Percentiles rank a stretch among this genome's conserved stretches.
phyloP scores from a whole-genome alignment of 2,113 vertebrate genomes.

The Lagenorhynchus albirostris region DNA sequence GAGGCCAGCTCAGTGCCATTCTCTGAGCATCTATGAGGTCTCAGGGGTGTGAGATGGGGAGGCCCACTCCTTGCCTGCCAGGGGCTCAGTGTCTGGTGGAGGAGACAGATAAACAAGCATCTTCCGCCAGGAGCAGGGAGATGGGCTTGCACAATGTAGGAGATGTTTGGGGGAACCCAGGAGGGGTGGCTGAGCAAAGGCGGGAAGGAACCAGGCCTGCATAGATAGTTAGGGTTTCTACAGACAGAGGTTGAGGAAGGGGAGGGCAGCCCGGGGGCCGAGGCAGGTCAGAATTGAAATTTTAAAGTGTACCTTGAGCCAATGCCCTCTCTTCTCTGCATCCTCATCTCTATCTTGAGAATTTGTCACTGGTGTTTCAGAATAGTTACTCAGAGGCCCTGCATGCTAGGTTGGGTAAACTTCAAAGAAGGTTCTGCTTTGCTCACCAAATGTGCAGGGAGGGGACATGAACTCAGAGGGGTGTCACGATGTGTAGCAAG shows the following conservation, averaged over 20 bases:
- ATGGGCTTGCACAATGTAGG: background rate
- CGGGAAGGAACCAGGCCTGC: background rate
- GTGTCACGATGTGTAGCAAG: background rate
- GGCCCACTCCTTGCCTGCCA: background rate
- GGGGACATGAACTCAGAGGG: background rate
- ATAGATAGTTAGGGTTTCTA: background rate
- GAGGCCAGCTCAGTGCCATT: background rate
- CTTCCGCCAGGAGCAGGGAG: background rate
- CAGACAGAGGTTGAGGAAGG: background rate
- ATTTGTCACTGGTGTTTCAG: background rate
- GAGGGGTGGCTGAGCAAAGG: background rate
- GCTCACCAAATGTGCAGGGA: background rate
- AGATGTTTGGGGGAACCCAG: no score
- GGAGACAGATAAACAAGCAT: background rate
- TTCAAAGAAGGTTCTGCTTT: background rate
- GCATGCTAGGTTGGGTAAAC: background rate
- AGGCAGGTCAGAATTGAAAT: background rate
- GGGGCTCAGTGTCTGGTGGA: fast-evolving
- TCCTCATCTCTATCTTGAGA: background rate
- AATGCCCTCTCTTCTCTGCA: background rate
- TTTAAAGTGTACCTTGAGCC: background rate
- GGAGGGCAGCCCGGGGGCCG: background rate
- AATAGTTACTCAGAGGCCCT: background rate
- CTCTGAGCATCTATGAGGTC: background rate
- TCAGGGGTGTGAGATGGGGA: background rate